Conservation (phyloP, 2,888 invertebrate genomes). For the Therioaphis trifolii region DNA sequence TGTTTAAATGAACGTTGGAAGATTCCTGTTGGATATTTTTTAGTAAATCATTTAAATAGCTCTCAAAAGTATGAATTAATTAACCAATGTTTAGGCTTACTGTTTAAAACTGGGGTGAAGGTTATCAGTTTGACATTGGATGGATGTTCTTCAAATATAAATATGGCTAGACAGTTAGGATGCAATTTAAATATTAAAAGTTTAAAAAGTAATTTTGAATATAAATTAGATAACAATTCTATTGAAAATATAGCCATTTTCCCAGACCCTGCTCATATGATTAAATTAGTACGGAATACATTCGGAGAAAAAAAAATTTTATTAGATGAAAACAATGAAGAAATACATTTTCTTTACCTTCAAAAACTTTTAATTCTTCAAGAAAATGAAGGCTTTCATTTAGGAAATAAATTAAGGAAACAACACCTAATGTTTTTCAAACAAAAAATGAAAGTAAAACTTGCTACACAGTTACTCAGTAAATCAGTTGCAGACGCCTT, state of each 20-base stretch:
- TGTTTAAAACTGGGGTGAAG: not conserved
- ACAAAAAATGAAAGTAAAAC: too few species aligned
- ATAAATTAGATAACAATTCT: too few species aligned
- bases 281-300: slow-evolving; percentile 16
- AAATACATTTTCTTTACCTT: slow-evolving; percentile 26
- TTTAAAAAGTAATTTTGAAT: slow-evolving; percentile 30
- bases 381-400: too few species aligned
- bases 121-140: slow-evolving; percentile 33
- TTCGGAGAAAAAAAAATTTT: slow-evolving; percentile 23
- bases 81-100: slow-evolving; percentile 20
- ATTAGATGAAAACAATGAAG: slow-evolving; percentile 36
- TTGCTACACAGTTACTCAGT: too few species aligned
- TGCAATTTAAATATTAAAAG: slow-evolving; percentile 22
- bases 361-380: too few species aligned
- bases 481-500: too few species aligned
- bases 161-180: slow-evolving; percentile 12
- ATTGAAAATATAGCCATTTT: slow-evolving; percentile 27
- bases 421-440: too few species aligned
- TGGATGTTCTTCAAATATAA: slow-evolving; percentile 31
- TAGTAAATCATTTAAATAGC: slow-evolving; percentile 23
- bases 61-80: slow-evolving; percentile 19
- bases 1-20: slow-evolving; percentile 26
- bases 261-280: slow-evolving; percentile 31
- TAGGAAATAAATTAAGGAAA: too few species aligned
- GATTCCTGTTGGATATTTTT: slow-evolving; percentile 36